phyloP scores from a whole-genome alignment of 2,888 invertebrate species.

The Drosophila lacicola region DNA sequence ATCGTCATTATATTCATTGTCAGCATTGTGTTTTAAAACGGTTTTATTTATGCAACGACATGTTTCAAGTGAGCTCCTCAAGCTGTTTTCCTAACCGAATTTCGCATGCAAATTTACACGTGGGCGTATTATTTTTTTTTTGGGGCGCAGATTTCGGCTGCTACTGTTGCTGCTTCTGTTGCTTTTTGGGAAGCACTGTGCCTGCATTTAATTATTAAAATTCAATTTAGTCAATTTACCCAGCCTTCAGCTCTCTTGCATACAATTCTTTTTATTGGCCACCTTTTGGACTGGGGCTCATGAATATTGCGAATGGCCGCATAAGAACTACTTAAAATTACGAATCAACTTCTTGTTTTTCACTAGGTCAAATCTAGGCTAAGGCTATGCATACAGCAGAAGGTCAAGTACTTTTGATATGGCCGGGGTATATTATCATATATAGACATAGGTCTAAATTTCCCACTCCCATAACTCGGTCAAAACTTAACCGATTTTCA shows the following conservation, averaged over 20 bases:
- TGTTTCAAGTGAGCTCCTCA: conserved; percentile 66
- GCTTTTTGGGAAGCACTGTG: conserved; percentile 4
- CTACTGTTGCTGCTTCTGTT: conserved; percentile 9
- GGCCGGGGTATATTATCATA: too few relatives aligned
- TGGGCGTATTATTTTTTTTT: conserved; percentile 30
- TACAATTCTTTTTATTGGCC: conserved; percentile 49
- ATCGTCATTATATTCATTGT: conserved; percentile 36
- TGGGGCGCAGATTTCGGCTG: background rate
- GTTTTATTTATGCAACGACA: conserved; percentile 78
- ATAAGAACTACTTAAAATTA: conserved; percentile 50
- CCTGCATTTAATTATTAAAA: conserved; percentile 77
- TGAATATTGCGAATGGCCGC: conserved; percentile 53
- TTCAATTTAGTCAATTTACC: conserved; percentile 75
- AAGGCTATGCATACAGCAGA: background rate
- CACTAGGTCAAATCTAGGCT: conserved; percentile 3
- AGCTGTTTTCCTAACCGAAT: conserved; percentile 73
- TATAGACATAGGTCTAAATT: too few relatives aligned
- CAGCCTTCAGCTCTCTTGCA: conserved; percentile 13
- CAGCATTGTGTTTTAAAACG: conserved; percentile 66
- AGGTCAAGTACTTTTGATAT: background rate
- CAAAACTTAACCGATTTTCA: too few relatives aligned
- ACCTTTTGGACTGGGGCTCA: conserved; percentile 39
- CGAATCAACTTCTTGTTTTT: background rate
- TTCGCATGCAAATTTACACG: conserved; percentile 76
- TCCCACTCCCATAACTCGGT: too few relatives aligned